phyloP scores from a whole-genome alignment of 2,888 invertebrate genomes.

The Dusona sp. region DNA sequence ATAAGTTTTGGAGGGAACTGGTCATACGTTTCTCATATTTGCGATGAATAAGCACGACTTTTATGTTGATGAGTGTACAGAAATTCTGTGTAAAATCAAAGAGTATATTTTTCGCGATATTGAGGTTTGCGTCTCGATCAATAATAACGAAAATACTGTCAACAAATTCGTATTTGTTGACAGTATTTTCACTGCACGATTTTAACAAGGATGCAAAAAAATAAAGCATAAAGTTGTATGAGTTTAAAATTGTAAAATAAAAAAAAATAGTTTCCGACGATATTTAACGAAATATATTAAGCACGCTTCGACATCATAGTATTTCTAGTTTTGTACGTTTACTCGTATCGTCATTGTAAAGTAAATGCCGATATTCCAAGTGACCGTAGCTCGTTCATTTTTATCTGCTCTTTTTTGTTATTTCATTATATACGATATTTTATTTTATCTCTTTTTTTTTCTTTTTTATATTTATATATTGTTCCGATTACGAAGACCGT shows the following conservation, averaged over 20 bases:
- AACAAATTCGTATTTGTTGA: too few relatives aligned
- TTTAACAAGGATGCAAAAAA: neutral
- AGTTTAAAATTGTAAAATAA: neutral
- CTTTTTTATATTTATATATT: conserved; percentile 16
- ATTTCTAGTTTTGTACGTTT: neutral
- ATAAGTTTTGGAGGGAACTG: neutral
- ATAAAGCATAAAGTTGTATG: neutral
- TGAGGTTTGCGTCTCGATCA: neutral
- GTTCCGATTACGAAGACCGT: conserved; percentile 49
- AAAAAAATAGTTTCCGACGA: neutral
- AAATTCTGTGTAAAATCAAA: conserved; percentile 2
- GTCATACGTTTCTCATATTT: neutral
- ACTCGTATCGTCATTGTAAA: neutral
- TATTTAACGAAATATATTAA: neutral
- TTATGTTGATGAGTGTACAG: conserved; percentile 11
- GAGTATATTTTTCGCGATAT: neutral
- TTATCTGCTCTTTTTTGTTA: neutral
- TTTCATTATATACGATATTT: conserved; percentile 8
- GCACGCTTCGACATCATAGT: neutral
- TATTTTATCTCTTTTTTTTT: neutral
- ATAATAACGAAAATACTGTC: neutral
- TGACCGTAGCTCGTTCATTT: neutral
- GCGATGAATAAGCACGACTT: neutral
- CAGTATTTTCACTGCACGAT: neutral
- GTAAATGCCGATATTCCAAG: neutral